Evolutionary conservation across 2,113 vertebrate genomes (phyloP).

Genomic region (Narcine bancroftii): DNA sequence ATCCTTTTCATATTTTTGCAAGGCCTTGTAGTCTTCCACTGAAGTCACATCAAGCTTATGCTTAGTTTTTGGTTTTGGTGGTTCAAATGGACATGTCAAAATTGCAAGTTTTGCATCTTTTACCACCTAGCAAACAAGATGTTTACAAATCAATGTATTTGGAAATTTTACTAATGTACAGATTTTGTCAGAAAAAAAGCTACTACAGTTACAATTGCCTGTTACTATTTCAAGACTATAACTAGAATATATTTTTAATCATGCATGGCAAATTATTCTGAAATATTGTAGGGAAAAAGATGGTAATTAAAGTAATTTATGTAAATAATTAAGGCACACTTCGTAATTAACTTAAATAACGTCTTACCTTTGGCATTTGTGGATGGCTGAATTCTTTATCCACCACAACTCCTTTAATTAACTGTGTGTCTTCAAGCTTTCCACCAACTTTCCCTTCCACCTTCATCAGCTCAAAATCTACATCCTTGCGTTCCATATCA

Average conservation of each 20-base stretch:
- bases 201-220: neutral
- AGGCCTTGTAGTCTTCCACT: constrained; percentile 89
- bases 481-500: constrained; percentile 92
- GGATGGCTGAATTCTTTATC: constrained; percentile 99
- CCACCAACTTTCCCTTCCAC: constrained; percentile 96
- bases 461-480: constrained; percentile 97
- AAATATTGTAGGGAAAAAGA: neutral
- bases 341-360: neutral
- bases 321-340: neutral
- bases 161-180: neutral
- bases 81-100: constrained; percentile 93
- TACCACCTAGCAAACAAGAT: constrained; percentile 57
- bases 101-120: constrained; percentile 88
- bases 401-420: constrained; percentile 90
- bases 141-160: neutral
- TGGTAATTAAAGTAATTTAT: neutral
- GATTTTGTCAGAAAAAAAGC: neutral
- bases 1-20: constrained; percentile 92
- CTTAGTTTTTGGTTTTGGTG: constrained; percentile 96
- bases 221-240: neutral
- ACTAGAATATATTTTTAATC: neutral
- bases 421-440: constrained; percentile 87
- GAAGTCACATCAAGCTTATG: constrained; percentile 96
- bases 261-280: neutral
- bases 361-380: constrained; percentile 91